phyloP scores from a whole-genome alignment of 2,888 invertebrate genomes.

The Macrosiphum euphorbiae region DNA sequence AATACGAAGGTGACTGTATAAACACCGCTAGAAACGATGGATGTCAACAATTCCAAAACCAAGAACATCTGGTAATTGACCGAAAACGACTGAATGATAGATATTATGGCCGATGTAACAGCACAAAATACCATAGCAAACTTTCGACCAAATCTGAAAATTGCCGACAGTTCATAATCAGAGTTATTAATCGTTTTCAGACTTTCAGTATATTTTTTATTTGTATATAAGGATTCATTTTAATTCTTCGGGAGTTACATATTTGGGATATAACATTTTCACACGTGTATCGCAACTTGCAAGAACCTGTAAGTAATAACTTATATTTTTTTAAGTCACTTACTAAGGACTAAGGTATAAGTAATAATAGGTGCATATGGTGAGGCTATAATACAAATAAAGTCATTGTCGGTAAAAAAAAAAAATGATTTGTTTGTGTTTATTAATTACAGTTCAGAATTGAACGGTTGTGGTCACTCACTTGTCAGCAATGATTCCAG shows the following conservation, averaged over 20 bases:
- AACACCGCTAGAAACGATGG: slow-evolving; percentile 75
- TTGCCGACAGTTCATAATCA: background rate
- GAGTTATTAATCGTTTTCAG: background rate
- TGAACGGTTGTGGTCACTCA: slow-evolving; percentile 68
- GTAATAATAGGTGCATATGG: background rate
- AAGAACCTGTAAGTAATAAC: background rate
- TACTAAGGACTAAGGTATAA: background rate
- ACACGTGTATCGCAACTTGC: too few species aligned
- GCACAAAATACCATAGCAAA: slow-evolving; percentile 74
- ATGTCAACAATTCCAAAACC: slow-evolving; percentile 74
- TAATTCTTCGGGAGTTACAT: too few species aligned
- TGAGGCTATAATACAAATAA: background rate
- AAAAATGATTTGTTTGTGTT: background rate
- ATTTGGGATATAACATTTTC: too few species aligned
- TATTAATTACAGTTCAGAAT: background rate
- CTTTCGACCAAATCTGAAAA: slow-evolving; percentile 75
- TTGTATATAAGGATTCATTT: background rate
- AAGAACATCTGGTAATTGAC: slow-evolving; percentile 74
- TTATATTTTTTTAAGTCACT: background rate
- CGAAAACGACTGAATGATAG: slow-evolving; percentile 74
- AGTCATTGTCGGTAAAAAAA: background rate
- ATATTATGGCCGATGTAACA: slow-evolving; percentile 74
- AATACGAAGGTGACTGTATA: slow-evolving; percentile 76
- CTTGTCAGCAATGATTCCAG: slow-evolving; percentile 77
- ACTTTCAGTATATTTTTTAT: background rate